Evolutionary conservation across 2,113 vertebrate genomes (phyloP), one percentile per base, ranked within the genome.

Genomic region (Pseudorhombus dupliciocellatus): DNA sequence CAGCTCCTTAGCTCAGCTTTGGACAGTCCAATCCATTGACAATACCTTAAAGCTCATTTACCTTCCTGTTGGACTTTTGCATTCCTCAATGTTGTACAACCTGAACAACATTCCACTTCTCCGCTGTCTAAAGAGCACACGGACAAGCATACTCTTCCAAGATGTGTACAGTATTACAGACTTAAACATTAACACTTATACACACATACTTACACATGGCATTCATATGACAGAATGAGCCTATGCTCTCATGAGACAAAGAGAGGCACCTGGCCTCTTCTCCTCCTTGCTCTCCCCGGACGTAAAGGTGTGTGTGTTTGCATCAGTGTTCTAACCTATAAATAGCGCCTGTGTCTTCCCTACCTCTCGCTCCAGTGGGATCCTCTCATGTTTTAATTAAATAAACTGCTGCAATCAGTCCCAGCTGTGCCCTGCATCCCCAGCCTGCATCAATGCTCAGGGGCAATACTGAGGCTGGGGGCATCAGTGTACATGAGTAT

Each of bases 351-450:
- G 86, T 80, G 85, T 88, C 82, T 87, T 89, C 85, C 76, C 81
- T 79, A 56, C 77, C 16, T 51, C 70, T 74, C 52, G 21, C 75
- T 88, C 85, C 84, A 40, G 78, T 75, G 87, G 90, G 89, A 93
- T 91, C 82, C 87, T 86, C 81, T 87, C 75, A 79, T 89, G 84
- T 89, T 91, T 90, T 91, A 92, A 93, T 92, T 91, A 92, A 92
- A 91, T 91, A 92, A 88, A 90, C 85, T 84, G 64, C 80, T 79
- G 84, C 84, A 68, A 89, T 90, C 77, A 66, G 59, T 83, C 88
- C 84, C 91, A 92, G 91, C 89, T 92, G 91, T 87, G 91, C 75
- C 80, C 82, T 73, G 79, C 73, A 84, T 90, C 84, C 71, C 72
- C 77, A 73, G 79, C 59, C 85, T 73, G 81, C 85, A 75, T 79